Conservation (phyloP, 2,113 vertebrate species). For the Spheniscus mendiculus region DNA sequence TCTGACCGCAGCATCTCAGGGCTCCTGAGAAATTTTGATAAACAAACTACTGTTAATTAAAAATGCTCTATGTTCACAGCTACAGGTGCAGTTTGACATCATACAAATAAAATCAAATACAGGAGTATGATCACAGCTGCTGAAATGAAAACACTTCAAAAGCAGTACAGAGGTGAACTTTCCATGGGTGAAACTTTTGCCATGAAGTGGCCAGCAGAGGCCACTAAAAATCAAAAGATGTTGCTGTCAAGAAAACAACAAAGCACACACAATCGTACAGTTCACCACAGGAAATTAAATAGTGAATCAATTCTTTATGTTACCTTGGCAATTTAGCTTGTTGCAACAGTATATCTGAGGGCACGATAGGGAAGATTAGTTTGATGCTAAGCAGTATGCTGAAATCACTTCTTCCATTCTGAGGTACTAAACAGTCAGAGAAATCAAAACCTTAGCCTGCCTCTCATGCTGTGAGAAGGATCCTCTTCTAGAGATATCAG, state of each 20-base stretch:
- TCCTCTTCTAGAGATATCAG: neutral
- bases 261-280: neutral
- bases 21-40: slow-evolving; percentile 75
- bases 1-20: slow-evolving; percentile 77
- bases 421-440: neutral
- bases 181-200: slow-evolving; percentile 3
- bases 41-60: neutral
- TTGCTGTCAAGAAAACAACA: neutral
- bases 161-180: neutral
- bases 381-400: neutral
- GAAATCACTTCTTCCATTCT: neutral
- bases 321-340: slow-evolving; percentile 27
- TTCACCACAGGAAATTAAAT: neutral
- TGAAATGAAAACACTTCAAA: slow-evolving; percentile 33
- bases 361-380: neutral
- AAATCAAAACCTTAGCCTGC: neutral
- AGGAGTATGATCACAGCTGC: neutral
- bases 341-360: neutral
- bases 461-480: neutral
- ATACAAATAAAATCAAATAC: neutral
- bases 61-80: neutral
- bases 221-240: slow-evolving; percentile 64
- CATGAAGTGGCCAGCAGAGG: slow-evolving; percentile 59
- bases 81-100: neutral
- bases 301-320: slow-evolving; percentile 38